Base-by-base conservation (phyloP, 2,113 vertebrate genomes). In the Cariama cristata region DNA sequence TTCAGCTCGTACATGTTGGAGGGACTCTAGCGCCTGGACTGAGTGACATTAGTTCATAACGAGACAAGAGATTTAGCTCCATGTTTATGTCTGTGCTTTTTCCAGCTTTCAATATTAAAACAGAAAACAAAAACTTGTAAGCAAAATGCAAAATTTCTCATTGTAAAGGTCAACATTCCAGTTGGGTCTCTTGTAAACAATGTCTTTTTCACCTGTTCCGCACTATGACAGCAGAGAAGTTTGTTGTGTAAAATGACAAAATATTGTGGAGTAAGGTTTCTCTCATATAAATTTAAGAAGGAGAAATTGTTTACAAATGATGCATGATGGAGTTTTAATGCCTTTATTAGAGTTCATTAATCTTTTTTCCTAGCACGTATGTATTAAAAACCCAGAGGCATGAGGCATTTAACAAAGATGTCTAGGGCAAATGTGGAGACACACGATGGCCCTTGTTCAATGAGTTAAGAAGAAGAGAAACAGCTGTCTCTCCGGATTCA, bases 1-100 rank as follows among this genome's bases (percentile, higher is more conserved):
- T 28, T 45, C 63, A 30, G 22, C 21, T 80, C 4, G 1, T 33
- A 40, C 1, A 0, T 3, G 1, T 10, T 28, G 12, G 18, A 32
- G 52, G 0, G 11, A 33, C 17, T 50, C 35, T 24, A 27, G 8
- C 21, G 44, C 22, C 40, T 21, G 42, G 44, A 24, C 19, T 22
- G 58, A 10, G 14, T n/a, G 58, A 38, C 24, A 30, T 14, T 24
- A 26, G 26, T 81, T 73, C 38, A 11, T 8, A 62, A 35, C 21
- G 49, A 81, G 30, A 19, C 10, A 26, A 14, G 22, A 58, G 33
- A 35, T 47, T 47, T 47, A 72, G n/a, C 22, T 53, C 38, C 9
- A 4, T 53, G 14, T 33, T 86, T 86, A 44, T 5, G 8, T 12
- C 40, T 58, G 14, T 86, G 32, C 24, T 72, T 67, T 58, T 42